These are phyloP conservation scores for Heliocidaris erythrogramma DNA, from an alignment of 35 echinoderm and acorn worm genomes.

Conservation along the genomic window DNA sequence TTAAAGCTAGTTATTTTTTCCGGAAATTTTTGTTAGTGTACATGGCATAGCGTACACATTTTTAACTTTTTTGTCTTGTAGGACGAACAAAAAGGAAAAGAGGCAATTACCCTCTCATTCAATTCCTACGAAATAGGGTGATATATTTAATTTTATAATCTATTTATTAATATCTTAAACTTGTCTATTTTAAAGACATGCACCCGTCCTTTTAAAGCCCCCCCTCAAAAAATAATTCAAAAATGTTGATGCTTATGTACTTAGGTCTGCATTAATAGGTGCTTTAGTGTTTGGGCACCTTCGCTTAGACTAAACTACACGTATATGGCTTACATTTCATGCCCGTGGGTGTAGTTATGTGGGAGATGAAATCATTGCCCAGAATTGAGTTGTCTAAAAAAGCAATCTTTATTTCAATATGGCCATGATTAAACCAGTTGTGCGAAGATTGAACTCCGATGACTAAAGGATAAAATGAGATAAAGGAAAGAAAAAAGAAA, in stretches of 20 bases:
- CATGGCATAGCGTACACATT: too few relatives aligned
- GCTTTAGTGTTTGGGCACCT: too few relatives aligned
- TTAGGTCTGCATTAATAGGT: too few relatives aligned
- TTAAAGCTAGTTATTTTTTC: too few relatives aligned
- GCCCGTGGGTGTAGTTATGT: background rate
- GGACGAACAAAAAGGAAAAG: too few relatives aligned
- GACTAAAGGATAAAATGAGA: background rate
- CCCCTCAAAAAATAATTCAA: background rate
- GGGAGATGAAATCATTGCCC: background rate
- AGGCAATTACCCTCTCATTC: too few relatives aligned
- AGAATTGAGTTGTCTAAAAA: conserved; percentile 18
- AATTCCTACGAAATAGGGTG: background rate
- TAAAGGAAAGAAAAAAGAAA: background rate
- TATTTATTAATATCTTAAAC: too few relatives aligned
- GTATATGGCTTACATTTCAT: background rate
- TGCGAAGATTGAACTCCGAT: background rate
- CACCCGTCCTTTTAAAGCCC: background rate
- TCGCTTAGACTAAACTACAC: background rate
- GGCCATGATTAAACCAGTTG: background rate
- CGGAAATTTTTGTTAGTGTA: too few relatives aligned
- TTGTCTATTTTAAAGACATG: background rate
- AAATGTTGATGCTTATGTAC: background rate
- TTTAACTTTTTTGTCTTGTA: too few relatives aligned
- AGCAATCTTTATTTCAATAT: conserved; percentile 9
- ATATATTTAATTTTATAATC: background rate